Conservation (phyloP, 2,888 invertebrate species). For the Poecilus cupreus region DNA sequence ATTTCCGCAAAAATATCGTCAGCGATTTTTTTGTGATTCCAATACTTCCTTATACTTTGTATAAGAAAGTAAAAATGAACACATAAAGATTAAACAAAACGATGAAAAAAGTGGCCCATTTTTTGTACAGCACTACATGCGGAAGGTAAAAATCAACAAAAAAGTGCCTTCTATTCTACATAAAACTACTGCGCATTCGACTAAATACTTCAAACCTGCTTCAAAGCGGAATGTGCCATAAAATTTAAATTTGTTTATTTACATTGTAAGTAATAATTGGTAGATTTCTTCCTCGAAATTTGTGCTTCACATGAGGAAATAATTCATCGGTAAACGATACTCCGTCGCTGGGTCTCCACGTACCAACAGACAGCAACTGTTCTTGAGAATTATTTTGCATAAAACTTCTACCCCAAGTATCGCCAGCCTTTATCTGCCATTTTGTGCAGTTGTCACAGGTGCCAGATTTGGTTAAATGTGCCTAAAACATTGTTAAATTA, state of each 20-base stretch:
- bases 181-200: background rate
- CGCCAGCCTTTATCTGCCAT: conserved; percentile 76
- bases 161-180: no score
- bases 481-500: conserved; percentile 66
- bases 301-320: conserved; percentile 87
- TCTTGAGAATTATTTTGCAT: conserved; percentile 64
- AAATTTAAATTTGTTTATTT: conserved; percentile 68
- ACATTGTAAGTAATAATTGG: conserved; percentile 88
- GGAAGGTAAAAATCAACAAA: no score
- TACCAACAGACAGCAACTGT: conserved; percentile 77
- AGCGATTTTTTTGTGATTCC: no score
- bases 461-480: conserved; percentile 68
- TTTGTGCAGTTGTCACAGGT: conserved; percentile 76
- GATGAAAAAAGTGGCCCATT: no score
- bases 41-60: no score
- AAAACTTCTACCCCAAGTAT: conserved; percentile 75
- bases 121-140: no score
- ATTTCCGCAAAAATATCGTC: no score
- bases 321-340: conserved; percentile 80
- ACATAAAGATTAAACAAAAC: no score
- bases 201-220: no score
- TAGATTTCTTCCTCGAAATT: conserved; percentile 84
- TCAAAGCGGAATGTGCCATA: conserved; percentile 20
- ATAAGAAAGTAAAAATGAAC: no score
- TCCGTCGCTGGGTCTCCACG: conserved; percentile 85